Evolutionary conservation across 2,113 vertebrate genomes (phyloP).

Genomic region (Murina feae): DNA sequence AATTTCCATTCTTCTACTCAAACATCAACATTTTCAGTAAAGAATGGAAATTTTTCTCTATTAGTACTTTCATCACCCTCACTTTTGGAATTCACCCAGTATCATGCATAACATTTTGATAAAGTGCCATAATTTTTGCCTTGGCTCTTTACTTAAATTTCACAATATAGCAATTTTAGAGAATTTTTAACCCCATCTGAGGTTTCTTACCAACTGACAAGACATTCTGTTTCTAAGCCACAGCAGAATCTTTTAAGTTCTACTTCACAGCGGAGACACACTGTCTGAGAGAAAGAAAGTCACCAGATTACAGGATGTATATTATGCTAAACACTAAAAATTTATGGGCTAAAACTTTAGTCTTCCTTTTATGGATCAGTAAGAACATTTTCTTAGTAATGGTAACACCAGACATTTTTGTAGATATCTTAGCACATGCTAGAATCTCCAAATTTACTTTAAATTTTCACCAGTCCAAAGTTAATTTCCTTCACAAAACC

Average conservation of each 20-base stretch:
- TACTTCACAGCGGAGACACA: background rate
- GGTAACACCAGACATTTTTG: background rate
- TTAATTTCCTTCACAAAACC: background rate
- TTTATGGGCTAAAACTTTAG: background rate
- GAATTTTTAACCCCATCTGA: background rate
- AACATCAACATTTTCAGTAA: constrained; percentile 10
- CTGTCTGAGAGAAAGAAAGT: background rate
- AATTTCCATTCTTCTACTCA: constrained; percentile 8
- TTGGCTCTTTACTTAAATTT: background rate
- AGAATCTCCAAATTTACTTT: background rate
- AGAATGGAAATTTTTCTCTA: background rate
- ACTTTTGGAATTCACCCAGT: background rate
- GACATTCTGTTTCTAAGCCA: background rate
- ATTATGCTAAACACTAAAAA: background rate
- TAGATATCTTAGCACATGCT: background rate
- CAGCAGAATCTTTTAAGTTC: background rate
- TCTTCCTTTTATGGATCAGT: background rate
- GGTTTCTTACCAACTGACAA: background rate
- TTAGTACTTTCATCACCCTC: background rate
- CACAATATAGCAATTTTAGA: background rate
- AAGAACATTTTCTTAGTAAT: background rate
- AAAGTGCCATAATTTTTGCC: background rate
- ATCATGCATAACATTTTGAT: background rate
- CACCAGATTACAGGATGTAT: background rate
- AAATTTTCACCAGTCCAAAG: background rate